Conservation (phyloP, 2,888 invertebrate genomes). For the Allacma fusca region DNA sequence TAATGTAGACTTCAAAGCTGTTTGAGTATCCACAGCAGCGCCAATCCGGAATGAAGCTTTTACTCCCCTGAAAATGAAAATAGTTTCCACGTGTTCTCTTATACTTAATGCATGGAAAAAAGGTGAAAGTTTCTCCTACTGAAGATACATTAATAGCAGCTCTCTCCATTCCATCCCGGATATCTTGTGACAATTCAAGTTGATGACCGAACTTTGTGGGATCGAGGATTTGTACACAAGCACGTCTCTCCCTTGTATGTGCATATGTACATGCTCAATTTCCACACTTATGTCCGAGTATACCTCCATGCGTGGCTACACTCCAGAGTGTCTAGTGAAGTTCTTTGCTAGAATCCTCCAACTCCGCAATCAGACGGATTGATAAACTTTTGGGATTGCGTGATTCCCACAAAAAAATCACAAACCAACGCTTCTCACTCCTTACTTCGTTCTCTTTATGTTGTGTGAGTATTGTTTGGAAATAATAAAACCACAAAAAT, state of each 20-base stretch:
- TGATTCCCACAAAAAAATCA: background rate
- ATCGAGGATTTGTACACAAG: background rate
- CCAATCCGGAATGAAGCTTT: background rate
- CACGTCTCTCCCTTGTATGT: background rate
- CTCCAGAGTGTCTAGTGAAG: background rate
- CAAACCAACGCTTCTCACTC: background rate
- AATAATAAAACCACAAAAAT: too few species aligned
- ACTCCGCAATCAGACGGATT: background rate
- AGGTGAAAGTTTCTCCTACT: background rate
- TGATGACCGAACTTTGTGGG: slow-evolving; percentile 4
- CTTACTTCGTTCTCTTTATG: too few species aligned
- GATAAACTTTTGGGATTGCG: slow-evolving; percentile 1
- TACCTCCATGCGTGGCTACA: too few species aligned
- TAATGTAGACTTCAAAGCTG: too few species aligned
- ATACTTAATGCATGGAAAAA: background rate
- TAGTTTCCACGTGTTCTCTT: background rate
- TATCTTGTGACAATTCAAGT: slow-evolving; percentile 16
- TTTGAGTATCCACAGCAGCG: too few species aligned
- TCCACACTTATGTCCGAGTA: background rate
- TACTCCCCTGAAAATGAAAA: background rate
- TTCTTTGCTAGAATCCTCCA: background rate
- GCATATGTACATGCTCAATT: too few species aligned
- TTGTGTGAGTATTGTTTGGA: too few species aligned
- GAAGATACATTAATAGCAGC: background rate
- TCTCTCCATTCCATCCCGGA: slow-evolving; percentile 1